Evolutionary conservation across 2,113 vertebrate species (phyloP), one percentile per base, ranked within the genome.

Genomic region (Cephalopholis sonnerati): DNA sequence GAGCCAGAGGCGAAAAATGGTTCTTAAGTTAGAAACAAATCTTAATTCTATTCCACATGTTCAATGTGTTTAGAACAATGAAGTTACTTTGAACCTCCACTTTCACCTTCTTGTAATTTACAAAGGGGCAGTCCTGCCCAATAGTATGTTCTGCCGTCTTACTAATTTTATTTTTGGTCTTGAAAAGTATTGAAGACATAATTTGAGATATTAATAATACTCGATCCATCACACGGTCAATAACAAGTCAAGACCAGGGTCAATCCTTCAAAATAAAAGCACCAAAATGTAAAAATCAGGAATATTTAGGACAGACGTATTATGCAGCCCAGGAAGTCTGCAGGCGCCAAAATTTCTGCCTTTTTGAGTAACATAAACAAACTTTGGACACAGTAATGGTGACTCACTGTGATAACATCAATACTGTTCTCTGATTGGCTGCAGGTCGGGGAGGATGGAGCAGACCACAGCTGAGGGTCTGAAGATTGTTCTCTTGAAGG

Each of bases 391-490:
- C 20, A 18, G 46, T 18, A 25, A 48, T 7, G 36, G 61, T 59
- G 70, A 66, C 53, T 76, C 55, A 5, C 41, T 59, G 41, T 61
- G 63, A 32, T 81, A 73, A 51, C 53, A 66, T 44, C 13, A n/a
- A 3, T 46, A 3, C 32, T 89, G 63, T 32, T 11, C 16, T 79
- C 2, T 80, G 65, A 57, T 73, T 85, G 76, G 58, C 64, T 86
- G 32, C 2, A 89, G 89, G 32, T 24, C 17, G 0, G 58, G 2
- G 7, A 25, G 41, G 50, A 1, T 16, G 44, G 74, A 88, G 79
- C 85, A 85, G 59, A 72, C 7, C 11, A 96, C 96, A n/a, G 74
- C 86, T 0, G 94, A 92, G 59, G 96, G 96, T 17, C 87, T 98
- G 82, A 68, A 24, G 87, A 91, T 98, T 44, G 54, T 7, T 18